Evolutionary conservation across 2,888 invertebrate genomes (phyloP).

Genomic region (Melinopterus prodromus): DNA sequence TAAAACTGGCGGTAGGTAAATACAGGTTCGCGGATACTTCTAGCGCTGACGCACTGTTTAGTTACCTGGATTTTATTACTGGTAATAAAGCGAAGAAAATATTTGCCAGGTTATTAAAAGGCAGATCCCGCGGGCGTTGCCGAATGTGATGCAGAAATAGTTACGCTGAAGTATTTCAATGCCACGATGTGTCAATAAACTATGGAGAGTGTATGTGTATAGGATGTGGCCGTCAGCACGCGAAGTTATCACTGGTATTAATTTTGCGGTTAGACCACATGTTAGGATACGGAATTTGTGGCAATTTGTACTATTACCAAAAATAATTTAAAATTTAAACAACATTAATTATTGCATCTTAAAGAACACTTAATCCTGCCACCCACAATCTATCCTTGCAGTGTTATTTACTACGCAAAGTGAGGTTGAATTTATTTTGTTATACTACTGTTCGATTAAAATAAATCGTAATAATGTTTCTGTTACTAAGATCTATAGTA

Average conservation of each 20-base stretch:
- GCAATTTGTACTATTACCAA: too few relatives aligned
- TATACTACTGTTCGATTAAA: too few relatives aligned
- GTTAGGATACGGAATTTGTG: too few relatives aligned
- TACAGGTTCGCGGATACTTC: not conserved
- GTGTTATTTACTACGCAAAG: too few relatives aligned
- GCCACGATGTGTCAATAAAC: constrained; percentile 4
- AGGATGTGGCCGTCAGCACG: not conserved
- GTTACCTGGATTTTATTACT: not conserved
- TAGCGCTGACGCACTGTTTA: not conserved
- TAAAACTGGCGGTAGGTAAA: not conserved
- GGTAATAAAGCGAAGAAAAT: not conserved
- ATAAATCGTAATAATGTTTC: too few relatives aligned
- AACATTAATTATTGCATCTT: too few relatives aligned
- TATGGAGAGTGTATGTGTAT: not conserved
- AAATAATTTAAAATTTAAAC: too few relatives aligned
- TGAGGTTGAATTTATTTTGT: too few relatives aligned
- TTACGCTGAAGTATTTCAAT: not conserved
- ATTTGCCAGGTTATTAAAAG: not conserved
- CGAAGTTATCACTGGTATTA: not conserved
- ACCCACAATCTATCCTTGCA: too few relatives aligned
- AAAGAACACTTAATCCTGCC: too few relatives aligned
- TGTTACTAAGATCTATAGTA: too few relatives aligned
- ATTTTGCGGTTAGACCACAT: not conserved
- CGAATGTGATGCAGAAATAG: not conserved
- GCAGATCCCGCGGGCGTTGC: not conserved